A percentile compares a stretch with the other conserved stretches of the same genome.
Conservation (phyloP, 2,113 vertebrate species). For the Romanogobio albipinnatus region DNA sequence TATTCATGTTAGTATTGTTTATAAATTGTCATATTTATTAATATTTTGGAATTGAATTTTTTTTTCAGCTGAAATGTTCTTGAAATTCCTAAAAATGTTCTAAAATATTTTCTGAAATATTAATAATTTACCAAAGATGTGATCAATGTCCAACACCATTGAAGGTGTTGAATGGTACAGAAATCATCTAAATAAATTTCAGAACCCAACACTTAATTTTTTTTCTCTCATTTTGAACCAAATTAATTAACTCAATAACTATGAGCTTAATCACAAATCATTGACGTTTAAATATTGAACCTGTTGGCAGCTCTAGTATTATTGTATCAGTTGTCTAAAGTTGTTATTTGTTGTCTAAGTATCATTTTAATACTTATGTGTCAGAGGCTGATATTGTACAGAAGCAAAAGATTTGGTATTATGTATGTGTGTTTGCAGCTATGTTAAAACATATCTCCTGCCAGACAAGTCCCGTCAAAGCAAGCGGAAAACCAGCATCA, state of each 20-base stretch:
- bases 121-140: not conserved
- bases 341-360: not conserved
- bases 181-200: not conserved
- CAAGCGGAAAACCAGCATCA: conserved; percentile 96
- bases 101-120: too few relatives aligned
- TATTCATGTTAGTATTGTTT: not conserved
- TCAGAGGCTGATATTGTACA: not conserved
- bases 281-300: not conserved
- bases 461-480: conserved; percentile 95
- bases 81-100: too few relatives aligned
- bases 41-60: too few relatives aligned
- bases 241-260: not conserved
- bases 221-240: not conserved
- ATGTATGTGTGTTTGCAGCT: conserved; percentile 72
- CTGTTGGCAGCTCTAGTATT: not conserved
- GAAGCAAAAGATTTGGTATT: not conserved
- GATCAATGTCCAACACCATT: not conserved
- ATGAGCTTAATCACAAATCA: not conserved
- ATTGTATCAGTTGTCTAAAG: not conserved
- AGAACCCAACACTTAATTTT: not conserved
- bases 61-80: too few relatives aligned
- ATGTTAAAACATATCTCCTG: conserved; percentile 96
- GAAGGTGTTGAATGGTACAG: not conserved
- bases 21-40: not conserved
- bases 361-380: not conserved